Conservation (phyloP, 2,113 vertebrate genomes). For the Poicephalus meyeri region DNA sequence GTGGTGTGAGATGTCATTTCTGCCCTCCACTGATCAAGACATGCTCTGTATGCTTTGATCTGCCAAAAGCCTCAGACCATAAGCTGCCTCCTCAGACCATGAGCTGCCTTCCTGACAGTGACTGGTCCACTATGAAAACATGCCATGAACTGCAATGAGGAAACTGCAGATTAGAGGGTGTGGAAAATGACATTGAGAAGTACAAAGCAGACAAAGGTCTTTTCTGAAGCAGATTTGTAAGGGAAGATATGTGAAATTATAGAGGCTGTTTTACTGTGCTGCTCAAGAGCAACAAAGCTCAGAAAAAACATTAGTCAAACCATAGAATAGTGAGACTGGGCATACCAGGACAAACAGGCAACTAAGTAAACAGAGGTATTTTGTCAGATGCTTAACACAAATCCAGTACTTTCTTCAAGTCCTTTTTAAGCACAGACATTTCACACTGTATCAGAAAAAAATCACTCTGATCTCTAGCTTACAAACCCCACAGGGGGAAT, state of each 20-base stretch:
- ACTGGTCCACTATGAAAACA: not conserved
- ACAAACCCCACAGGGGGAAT: not conserved
- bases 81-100: not conserved
- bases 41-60: fast-evolving
- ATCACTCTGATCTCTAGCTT: not conserved
- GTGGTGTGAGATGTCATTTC: not conserved
- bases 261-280: not conserved
- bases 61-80: not conserved
- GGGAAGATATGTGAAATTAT: not conserved
- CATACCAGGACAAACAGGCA: not conserved
- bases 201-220: not conserved
- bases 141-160: not conserved
- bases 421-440: not conserved
- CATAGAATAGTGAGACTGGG: not conserved
- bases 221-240: not conserved
- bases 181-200: not conserved
- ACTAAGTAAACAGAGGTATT: not conserved
- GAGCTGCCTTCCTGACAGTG: not conserved
- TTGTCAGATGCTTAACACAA: not conserved
- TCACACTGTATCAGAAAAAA: not conserved
- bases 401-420: not conserved
- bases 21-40: not conserved
- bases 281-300: not conserved
- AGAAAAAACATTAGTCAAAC: not conserved
- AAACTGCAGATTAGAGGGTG: not conserved